A percentile compares a stretch with the other conserved stretches of the same genome.
These are phyloP conservation scores for Phasianus colchicus DNA, from an alignment of 2,113 vertebrate genomes.

Conservation along the genomic window DNA sequence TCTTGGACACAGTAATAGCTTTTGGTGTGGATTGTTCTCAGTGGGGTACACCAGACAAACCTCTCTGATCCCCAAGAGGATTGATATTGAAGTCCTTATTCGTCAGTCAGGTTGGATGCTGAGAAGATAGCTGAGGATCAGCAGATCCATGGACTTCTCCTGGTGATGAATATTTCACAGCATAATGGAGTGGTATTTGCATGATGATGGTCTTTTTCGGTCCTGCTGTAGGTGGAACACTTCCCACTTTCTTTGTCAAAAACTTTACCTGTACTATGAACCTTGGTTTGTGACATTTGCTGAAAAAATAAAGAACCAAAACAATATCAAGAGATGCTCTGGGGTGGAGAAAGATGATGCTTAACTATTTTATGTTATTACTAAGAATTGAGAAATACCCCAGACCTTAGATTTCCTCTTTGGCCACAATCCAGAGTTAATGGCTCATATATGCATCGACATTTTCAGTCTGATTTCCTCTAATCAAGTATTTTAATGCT, in stretches of 20 bases:
- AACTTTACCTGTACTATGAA: background rate
- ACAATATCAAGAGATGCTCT: background rate
- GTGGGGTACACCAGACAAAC: background rate
- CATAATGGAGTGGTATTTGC: accelerated
- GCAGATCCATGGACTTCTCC: background rate
- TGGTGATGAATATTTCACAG: background rate
- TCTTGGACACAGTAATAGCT: background rate
- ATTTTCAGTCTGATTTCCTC: background rate
- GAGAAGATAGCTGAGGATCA: background rate
- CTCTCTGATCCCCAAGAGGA: background rate
- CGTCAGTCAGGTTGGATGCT: background rate
- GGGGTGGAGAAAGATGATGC: background rate
- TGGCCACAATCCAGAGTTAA: background rate
- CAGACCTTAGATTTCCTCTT: background rate
- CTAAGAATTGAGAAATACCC: background rate
- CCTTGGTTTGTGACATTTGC: background rate
- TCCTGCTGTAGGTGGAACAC: too few species aligned
- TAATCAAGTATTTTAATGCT: background rate
- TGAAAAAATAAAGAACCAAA: background rate
- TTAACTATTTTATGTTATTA: background rate
- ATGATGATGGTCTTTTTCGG: background rate
- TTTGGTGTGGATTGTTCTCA: background rate
- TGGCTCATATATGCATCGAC: background rate
- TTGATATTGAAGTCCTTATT: background rate
- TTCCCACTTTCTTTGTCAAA: background rate